A percentile compares a stretch with the other conserved stretches of the same genome.
Conservation (phyloP, 2,113 vertebrate species). For the Danionella cerebrum region DNA sequence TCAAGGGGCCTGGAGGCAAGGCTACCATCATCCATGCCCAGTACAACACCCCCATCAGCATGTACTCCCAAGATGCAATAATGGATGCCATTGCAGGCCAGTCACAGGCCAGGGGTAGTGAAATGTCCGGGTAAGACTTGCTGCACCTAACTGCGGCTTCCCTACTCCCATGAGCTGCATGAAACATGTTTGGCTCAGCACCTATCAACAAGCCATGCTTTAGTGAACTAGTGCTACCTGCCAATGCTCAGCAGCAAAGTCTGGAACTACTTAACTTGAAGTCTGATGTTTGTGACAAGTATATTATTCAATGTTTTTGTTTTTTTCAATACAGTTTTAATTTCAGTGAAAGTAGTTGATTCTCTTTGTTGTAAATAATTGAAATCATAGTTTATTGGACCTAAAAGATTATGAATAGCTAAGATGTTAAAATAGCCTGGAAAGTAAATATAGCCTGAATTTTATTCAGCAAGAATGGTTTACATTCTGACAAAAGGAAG, state of each 20-base stretch:
- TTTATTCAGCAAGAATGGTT: no score
- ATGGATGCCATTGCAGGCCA: constrained; percentile 97
- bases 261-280: no score
- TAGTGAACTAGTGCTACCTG: constrained; percentile 4
- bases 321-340: no score
- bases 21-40: constrained; percentile 98
- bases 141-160: background rate
- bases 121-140: constrained; percentile 80
- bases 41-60: constrained; percentile 99
- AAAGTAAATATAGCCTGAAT: no score
- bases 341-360: no score
- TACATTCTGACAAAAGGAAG: no score
- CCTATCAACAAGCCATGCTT: background rate
- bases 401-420: no score
- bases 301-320: background rate
- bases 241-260: constrained; percentile 5
- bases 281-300: background rate
- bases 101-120: constrained; percentile 84
- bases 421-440: no score
- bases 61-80: constrained; percentile 98
- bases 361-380: no score
- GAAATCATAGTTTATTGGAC: no score
- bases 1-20: constrained; percentile 91
- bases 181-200: background rate
- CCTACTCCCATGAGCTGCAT: constrained; percentile 2